Percentiles rank a stretch among this genome's conserved stretches.
Evolutionary conservation across 2,797 vertebrate species (phyloP).

Genomic region (Lepidocolaptes lacrymiger): DNA sequence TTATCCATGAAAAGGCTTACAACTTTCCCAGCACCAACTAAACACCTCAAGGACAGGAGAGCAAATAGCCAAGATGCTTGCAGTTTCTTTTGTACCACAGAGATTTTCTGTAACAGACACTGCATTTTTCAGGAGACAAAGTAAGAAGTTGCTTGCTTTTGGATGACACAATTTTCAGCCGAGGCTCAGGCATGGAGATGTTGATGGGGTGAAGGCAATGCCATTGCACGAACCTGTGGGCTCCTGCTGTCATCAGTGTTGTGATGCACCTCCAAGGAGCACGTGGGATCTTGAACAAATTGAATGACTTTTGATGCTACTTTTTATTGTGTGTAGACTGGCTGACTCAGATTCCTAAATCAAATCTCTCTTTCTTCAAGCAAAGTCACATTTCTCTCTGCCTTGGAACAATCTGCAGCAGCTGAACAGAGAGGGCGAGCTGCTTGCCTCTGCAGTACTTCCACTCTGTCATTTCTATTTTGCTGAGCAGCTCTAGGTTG

Average conservation of each 20-base stretch:
- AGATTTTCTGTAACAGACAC: neutral
- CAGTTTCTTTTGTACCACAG: neutral
- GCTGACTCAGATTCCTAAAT: neutral
- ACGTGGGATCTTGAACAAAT: neutral
- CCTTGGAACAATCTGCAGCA: neutral
- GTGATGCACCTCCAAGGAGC: neutral
- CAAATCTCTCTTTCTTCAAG: neutral
- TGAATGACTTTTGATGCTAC: neutral
- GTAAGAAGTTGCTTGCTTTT: neutral
- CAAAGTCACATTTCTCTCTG: neutral
- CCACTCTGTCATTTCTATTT: neutral
- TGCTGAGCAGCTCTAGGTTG: neutral
- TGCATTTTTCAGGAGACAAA: neutral
- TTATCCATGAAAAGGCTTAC: neutral
- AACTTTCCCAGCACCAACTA: neutral
- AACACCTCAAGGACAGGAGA: neutral
- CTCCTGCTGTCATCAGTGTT: neutral
- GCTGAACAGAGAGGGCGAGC: neutral
- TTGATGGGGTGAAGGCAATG: neutral
- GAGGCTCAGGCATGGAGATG: neutral
- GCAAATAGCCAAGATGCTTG: neutral
- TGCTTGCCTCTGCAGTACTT: neutral
- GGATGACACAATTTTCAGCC: neutral
- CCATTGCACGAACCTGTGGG: neutral
- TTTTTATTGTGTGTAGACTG: neutral